These are phyloP conservation scores for Steinernema carpocapsae DNA, from an alignment of 2,888 invertebrate genomes.

Conservation along the genomic window DNA sequence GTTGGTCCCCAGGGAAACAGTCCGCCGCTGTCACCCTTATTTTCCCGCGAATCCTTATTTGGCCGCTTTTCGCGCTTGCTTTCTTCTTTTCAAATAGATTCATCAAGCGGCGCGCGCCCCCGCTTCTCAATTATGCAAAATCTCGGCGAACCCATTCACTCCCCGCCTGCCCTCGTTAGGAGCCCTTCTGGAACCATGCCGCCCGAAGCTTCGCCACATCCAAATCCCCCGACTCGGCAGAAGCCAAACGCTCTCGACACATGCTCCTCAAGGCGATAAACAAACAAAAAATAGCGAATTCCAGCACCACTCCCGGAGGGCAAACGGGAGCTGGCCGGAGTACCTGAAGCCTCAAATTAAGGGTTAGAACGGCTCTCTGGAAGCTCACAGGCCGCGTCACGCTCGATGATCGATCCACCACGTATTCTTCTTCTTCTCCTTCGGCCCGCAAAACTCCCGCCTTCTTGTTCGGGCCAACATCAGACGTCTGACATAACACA, in stretches of 20 bases:
- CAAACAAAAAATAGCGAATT: background rate
- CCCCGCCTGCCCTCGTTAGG: background rate
- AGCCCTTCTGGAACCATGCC: background rate
- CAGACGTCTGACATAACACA: conserved; percentile 35
- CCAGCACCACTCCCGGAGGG: too few species aligned
- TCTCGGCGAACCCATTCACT: background rate
- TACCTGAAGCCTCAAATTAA: background rate
- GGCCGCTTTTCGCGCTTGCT: background rate
- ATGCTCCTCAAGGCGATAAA: conserved; percentile 1
- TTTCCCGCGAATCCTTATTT: background rate
- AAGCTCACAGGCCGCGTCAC: conserved; percentile 14
- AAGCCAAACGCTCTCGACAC: too few species aligned
- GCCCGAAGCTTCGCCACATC: background rate
- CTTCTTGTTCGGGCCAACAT: conserved; percentile 35
- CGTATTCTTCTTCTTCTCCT: conserved; percentile 6
- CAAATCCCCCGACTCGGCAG: background rate
- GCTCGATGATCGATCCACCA: conserved; percentile 27
- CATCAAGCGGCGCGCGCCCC: background rate
- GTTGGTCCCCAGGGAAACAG: conserved; percentile 8
- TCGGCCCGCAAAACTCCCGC: conserved; percentile 9
- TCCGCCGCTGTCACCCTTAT: background rate
- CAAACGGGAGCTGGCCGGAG: too few species aligned
- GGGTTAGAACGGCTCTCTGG: background rate
- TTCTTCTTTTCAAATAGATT: conserved; percentile 4
- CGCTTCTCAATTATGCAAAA: conserved; percentile 11